A percentile compares a stretch with the other conserved stretches of the same genome.
Conservation (phyloP, 2,113 vertebrate species). For the Pelobates fuscus region DNA sequence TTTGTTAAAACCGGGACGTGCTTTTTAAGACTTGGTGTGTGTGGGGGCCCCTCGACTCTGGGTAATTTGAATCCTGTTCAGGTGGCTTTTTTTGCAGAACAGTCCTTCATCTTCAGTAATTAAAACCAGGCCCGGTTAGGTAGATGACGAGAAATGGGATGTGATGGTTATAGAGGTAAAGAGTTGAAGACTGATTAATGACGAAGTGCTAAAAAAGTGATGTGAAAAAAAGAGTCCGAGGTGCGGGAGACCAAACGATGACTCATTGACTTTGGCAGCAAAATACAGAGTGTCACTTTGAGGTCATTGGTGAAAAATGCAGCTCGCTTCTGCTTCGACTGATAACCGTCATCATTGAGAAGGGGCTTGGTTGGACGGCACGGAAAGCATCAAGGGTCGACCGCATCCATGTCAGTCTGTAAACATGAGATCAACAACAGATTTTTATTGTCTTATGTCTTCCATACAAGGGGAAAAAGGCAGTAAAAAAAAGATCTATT, state of each 20-base stretch:
- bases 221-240: slow-evolving; percentile 30
- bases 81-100: not conserved
- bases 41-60: slow-evolving; percentile 3
- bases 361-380: not conserved
- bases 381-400: not conserved
- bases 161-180: slow-evolving; percentile 31
- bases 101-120: slow-evolving; percentile 9
- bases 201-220: slow-evolving; percentile 13
- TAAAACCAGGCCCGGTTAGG: slow-evolving; percentile 23
- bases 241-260: slow-evolving; percentile 1
- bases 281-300: slow-evolving; percentile 13
- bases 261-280: slow-evolving; percentile 28
- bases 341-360: not conserved
- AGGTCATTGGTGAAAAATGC: slow-evolving; percentile 27
- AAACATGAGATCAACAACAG: no score
- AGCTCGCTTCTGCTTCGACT: not conserved
- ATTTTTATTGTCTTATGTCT: no score
- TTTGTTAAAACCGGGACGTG: no score
- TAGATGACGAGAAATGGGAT: slow-evolving; percentile 13
- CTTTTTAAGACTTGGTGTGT: not conserved
- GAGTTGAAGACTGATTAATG: slow-evolving; percentile 35
- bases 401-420: no score
- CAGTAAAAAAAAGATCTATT: no score
- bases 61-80: slow-evolving; percentile 26
- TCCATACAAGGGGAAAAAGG: no score